Evolutionary conservation across 2,113 vertebrate genomes (phyloP).

Genomic region (Boulengeromyrus knoepffleri): DNA sequence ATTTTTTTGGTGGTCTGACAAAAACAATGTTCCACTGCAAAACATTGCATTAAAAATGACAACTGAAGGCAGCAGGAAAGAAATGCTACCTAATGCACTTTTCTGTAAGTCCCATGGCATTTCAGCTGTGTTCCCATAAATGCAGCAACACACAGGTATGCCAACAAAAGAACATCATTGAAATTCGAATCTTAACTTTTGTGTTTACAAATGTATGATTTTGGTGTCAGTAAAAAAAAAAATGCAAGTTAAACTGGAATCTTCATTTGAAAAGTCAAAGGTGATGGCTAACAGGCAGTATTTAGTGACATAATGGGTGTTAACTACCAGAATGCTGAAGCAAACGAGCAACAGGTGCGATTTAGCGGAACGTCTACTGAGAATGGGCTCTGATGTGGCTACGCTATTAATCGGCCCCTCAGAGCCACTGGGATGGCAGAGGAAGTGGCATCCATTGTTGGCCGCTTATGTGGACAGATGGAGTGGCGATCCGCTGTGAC

Average conservation of each 20-base stretch:
- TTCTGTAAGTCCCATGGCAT: background rate
- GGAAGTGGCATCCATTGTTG: background rate
- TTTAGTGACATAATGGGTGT: background rate
- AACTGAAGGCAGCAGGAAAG: background rate
- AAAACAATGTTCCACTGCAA: background rate
- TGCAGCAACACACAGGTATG: background rate
- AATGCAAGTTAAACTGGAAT: background rate
- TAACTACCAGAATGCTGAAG: background rate
- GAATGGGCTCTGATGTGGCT: background rate
- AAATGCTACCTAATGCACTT: conserved; percentile 6
- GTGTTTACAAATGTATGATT: background rate
- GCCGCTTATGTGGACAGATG: background rate
- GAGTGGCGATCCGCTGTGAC: background rate
- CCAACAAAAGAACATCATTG: background rate
- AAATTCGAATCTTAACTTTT: conserved; percentile 9
- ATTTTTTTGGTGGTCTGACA: background rate
- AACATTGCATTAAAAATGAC: background rate
- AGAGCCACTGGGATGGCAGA: background rate
- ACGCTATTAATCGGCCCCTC: background rate
- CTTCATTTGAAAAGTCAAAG: background rate
- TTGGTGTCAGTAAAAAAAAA: background rate
- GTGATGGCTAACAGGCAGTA: background rate
- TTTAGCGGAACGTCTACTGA: background rate
- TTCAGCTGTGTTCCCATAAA: background rate
- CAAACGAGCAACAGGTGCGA: background rate